A percentile compares a stretch with the other conserved stretches of the same genome.
Conservation (phyloP, 1,140 invertebrate genomes). For the Atta colombica region DNA sequence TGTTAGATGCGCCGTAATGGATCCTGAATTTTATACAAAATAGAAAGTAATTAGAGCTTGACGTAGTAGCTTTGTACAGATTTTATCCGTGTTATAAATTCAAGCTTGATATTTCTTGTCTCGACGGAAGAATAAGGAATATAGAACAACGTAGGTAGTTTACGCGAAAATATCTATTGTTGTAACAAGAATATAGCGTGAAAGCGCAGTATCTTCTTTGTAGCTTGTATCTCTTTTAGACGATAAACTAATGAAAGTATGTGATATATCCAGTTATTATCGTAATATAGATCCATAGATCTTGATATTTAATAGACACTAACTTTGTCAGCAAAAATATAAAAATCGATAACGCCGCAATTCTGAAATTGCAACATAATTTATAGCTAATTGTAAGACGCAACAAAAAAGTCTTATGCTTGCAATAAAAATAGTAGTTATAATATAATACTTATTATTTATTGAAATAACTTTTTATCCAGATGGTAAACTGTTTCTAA, state of each 20-base stretch:
- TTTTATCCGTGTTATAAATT: slow-evolving; percentile 14
- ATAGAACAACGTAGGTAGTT: slow-evolving; percentile 8
- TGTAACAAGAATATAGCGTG: slow-evolving; percentile 15
- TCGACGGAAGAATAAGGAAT: not conserved
- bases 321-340: not conserved
- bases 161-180: slow-evolving; percentile 13
- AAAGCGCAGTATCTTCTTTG: not conserved
- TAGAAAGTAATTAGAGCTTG: slow-evolving; percentile 27
- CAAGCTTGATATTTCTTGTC: not conserved
- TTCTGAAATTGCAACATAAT: not conserved
- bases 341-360: not conserved
- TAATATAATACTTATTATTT: too few species aligned
- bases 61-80: not conserved
- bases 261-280: slow-evolving; percentile 5
- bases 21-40: slow-evolving; percentile 9
- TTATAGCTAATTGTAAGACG: not conserved
- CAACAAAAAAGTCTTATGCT: not conserved
- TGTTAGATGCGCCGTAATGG: not conserved
- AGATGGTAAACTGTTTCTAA: too few species aligned
- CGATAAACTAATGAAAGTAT: not conserved
- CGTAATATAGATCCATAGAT: not conserved
- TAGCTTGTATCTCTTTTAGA: not conserved
- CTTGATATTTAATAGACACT: not conserved
- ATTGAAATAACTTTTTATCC: too few species aligned
- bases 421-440: not conserved